A percentile compares a stretch with the other conserved stretches of the same genome.
phyloP scores from a whole-genome alignment of 1,140 invertebrate species.

The Whitmania pigra region DNA sequence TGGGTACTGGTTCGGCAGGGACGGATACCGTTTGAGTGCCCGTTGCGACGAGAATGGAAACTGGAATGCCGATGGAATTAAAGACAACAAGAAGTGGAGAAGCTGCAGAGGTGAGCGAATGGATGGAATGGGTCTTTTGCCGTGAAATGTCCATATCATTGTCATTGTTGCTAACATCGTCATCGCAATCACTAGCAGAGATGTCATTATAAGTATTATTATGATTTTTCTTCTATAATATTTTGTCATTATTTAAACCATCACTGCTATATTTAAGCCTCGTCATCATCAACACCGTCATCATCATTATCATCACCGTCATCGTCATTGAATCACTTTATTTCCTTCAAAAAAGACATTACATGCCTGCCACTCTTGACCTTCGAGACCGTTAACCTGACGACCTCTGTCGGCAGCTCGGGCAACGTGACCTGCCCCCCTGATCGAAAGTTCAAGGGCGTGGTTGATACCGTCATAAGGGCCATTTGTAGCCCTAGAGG shows the following conservation, averaged over 20 bases:
- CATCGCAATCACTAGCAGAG: no score
- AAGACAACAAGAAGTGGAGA: slow-evolving; percentile 2
- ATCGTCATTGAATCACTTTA: no score
- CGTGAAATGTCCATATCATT: no score
- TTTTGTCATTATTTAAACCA: no score
- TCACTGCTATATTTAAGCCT: no score
- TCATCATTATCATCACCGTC: no score
- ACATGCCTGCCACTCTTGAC: not conserved
- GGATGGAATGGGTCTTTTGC: no score
- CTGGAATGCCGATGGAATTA: slow-evolving; percentile 3
- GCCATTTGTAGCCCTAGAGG: not conserved
- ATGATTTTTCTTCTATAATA: no score
- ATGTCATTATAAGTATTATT: no score
- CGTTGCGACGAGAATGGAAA: not conserved
- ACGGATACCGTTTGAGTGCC: not conserved
- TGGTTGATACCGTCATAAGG: not conserved
- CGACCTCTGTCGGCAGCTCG: not conserved
- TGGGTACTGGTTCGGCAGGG: slow-evolving; percentile 15
- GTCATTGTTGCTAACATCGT: no score
- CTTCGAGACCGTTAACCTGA: not conserved
- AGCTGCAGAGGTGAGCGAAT: not conserved
- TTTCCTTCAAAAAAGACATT: not conserved
- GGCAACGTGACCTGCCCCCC: not conserved
- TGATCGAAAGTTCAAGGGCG: slow-evolving; percentile 1
- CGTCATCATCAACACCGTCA: no score